Evolutionary conservation across 2,888 invertebrate species (phyloP), one percentile per base, ranked within the genome.

Genomic region (Pherbina coryleti): DNA sequence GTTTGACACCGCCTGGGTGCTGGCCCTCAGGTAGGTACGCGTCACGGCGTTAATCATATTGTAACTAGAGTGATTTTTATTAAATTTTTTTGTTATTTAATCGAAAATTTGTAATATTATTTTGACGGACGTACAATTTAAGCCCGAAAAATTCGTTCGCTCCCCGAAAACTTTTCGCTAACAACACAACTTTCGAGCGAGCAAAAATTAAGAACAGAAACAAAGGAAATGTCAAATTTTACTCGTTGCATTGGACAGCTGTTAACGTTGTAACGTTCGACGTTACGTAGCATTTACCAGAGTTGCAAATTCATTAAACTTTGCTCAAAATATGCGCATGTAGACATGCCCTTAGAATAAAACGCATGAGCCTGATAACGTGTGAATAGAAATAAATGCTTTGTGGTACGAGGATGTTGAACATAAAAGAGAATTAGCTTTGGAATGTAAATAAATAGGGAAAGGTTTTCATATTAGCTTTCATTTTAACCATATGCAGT

Each of bases 21-120:
- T 91, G 67, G 93, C 92, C 86, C 93, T 93, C 83, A 95, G 91
- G 86, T 93, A 94, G 77, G 86, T 86, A 78, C 87, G 85, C 84
- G 92, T 89, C 82, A 92, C 93, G 80, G 93, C 92, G 91, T 93
- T 94, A 88, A 92, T 92, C 93, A 93, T 94, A 2, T n/a, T 57
- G 22, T 8, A 62, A 37, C 17, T 53, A 22, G 49, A 3, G 51
- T 49, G 11, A 49, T 11, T 62, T 51, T 25, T 5, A 60, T 11
- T 28, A 19, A 19, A 37, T n/a, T 60, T 17, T 49, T 19, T 34
- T 44, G 51, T 55, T 70, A 49, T 57, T 62, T 60, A 75, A 64
- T 62, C 22, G 7, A 78, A 78, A 75, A 70, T 57, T 31, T 55
- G 19, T 51, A 55, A 62, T 60, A 53, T 31, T 37, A 44, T 60